Conservation (phyloP, 2,113 vertebrate species). For the Pipra filicauda region DNA sequence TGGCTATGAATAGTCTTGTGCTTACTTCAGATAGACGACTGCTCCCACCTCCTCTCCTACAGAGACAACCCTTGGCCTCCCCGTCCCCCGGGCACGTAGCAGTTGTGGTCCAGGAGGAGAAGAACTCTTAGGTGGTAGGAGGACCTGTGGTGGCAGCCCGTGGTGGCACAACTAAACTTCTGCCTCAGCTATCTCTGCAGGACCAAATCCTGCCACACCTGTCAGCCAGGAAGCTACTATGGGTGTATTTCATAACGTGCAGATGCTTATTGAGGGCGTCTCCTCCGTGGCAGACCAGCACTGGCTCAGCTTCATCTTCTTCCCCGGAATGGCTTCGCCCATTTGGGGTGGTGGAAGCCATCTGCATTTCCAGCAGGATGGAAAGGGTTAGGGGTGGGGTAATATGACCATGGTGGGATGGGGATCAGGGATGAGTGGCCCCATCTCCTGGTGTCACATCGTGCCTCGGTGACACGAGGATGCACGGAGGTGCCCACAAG, state of each 20-base stretch:
- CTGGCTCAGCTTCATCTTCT: not conserved
- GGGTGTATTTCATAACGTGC: not conserved
- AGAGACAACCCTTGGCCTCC: not conserved
- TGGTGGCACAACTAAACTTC: not conserved
- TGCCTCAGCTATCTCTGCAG: not conserved
- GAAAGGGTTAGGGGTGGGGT: not conserved
- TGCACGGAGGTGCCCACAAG: fast-evolving
- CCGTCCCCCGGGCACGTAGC: fast-evolving
- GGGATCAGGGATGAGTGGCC: not conserved
- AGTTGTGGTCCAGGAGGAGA: not conserved
- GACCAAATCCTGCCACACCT: not conserved
- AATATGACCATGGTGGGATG: fast-evolving
- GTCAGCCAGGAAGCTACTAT: not conserved
- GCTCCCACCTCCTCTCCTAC: not conserved
- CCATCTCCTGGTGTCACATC: not conserved
- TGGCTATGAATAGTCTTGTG: not conserved
- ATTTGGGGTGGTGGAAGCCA: not conserved
- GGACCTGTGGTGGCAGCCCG: not conserved
- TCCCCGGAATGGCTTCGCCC: fast-evolving
- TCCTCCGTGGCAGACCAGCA: not conserved
- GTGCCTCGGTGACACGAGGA: not conserved
- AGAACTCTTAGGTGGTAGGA: not conserved
- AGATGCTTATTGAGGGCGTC: not conserved
- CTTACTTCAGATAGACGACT: not conserved
- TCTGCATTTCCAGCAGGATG: not conserved